Conservation (phyloP, 2,113 vertebrate genomes). For the Alethe castanea region DNA sequence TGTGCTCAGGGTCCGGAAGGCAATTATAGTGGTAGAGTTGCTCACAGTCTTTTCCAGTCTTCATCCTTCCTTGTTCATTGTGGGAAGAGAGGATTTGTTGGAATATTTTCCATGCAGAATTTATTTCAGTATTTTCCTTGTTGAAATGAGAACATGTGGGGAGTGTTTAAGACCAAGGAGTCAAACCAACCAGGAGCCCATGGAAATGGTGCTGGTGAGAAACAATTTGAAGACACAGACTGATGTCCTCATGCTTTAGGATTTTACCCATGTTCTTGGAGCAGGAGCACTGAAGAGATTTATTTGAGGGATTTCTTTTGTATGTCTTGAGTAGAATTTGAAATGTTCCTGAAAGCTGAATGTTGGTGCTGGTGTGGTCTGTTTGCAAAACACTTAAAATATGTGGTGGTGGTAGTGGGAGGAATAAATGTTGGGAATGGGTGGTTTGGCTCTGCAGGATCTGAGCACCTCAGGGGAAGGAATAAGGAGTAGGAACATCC, state of each 20-base stretch:
- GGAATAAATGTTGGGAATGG: background rate
- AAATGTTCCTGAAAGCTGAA: background rate
- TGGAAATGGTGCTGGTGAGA: background rate
- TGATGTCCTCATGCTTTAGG: background rate
- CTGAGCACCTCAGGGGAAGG: background rate
- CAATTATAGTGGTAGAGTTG: background rate
- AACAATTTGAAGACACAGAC: background rate
- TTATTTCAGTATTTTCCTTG: background rate
- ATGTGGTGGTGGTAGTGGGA: background rate
- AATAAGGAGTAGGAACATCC: background rate
- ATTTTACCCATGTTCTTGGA: background rate
- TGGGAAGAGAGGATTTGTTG: background rate
- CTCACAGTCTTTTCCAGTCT: background rate
- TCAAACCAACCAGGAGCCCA: background rate
- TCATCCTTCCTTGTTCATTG: background rate
- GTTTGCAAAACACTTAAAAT: background rate
- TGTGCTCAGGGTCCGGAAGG: background rate
- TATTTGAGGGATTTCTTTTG: background rate
- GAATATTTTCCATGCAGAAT: background rate
- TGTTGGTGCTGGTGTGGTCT: background rate
- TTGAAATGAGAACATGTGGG: background rate
- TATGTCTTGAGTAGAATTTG: background rate
- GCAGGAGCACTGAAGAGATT: background rate
- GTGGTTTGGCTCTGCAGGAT: background rate
- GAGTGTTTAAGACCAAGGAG: background rate